phyloP scores from a whole-genome alignment of 2,113 vertebrate species.

The Rhinopomastus cyanomelas region DNA sequence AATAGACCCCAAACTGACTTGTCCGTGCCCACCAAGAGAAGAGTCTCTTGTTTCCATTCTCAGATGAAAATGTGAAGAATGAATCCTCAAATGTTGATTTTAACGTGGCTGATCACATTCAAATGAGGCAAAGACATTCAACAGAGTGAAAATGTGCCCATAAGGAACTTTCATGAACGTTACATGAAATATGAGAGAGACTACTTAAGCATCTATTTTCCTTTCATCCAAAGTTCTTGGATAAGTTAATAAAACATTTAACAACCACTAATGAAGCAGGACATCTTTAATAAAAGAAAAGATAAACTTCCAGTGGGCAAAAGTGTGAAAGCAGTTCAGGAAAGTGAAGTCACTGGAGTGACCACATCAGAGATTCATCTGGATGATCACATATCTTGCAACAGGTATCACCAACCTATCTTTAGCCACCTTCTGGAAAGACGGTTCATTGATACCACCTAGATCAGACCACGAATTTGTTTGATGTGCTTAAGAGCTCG shows the following conservation, averaged over 20 bases:
- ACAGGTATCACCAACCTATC: slow-evolving; percentile 4
- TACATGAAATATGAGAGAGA: background rate
- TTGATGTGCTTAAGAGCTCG: slow-evolving; percentile 59
- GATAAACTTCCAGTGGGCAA: background rate
- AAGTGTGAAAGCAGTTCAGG: background rate
- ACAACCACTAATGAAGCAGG: background rate
- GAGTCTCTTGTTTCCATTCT: background rate
- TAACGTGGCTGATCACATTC: background rate
- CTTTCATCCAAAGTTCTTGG: background rate
- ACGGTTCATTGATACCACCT: background rate
- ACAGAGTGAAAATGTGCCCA: background rate
- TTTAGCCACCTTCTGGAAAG: slow-evolving; percentile 21
- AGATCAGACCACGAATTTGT: slow-evolving; percentile 44
- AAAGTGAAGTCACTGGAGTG: background rate
- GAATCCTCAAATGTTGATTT: background rate
- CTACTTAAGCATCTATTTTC: background rate
- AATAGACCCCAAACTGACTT: background rate
- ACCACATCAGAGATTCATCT: background rate
- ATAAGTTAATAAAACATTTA: background rate
- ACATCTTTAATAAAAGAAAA: background rate
- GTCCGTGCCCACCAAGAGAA: background rate
- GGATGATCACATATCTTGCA: background rate
- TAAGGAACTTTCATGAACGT: background rate
- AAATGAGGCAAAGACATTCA: background rate
- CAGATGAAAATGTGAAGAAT: background rate